Conservation (phyloP, 2,888 invertebrate genomes). For the Ptilodon capucinus region DNA sequence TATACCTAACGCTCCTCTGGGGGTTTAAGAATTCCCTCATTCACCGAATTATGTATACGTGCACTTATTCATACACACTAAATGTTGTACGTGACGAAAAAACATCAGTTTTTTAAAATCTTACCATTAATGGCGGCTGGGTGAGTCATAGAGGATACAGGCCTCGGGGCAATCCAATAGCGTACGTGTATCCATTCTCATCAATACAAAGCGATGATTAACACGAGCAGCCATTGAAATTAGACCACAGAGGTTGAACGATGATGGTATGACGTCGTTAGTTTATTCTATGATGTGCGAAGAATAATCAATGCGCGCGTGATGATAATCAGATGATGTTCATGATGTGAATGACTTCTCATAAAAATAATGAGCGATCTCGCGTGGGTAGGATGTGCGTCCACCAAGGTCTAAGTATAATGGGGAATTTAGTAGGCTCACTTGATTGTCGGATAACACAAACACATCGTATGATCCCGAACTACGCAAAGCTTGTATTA, state of each 20-base stretch:
- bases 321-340: conserved; percentile 17
- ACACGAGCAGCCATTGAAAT: conserved; percentile 24
- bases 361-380: conserved; percentile 11
- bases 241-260: conserved; percentile 37
- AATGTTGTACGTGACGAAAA: conserved; percentile 19
- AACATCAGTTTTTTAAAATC: conserved; percentile 3
- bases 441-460: too few species aligned
- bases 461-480: too few species aligned
- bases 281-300: conserved; percentile 3
- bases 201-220: conserved; percentile 29
- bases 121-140: conserved; percentile 2
- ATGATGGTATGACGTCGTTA: conserved; percentile 21
- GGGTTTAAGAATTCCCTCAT: too few species aligned
- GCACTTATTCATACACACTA: background rate
- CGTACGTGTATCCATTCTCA: conserved; percentile 13
- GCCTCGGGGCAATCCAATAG: conserved; percentile 19
- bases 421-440: too few species aligned
- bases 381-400: background rate
- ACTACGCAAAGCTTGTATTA: too few species aligned
- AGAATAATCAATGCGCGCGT: conserved; percentile 16
- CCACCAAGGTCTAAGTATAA: conserved; percentile 6
- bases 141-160: conserved; percentile 5
- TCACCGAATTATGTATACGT: too few species aligned
- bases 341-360: conserved; percentile 3
- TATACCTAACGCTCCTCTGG: too few species aligned